Evolutionary conservation across 2,888 invertebrate species (phyloP).

Genomic region (Plebejus anna): DNA sequence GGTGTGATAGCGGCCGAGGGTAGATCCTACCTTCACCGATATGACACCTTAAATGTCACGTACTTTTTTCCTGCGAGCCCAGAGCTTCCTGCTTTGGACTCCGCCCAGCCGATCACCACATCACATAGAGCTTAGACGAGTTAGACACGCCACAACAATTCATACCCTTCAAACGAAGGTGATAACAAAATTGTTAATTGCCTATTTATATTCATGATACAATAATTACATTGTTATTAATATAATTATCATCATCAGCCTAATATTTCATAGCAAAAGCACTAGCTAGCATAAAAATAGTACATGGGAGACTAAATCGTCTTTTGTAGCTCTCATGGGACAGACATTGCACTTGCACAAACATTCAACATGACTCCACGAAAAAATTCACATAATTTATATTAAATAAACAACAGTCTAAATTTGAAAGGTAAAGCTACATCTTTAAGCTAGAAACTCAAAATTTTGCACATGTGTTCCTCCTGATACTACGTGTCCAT

Average conservation of each 20-base stretch:
- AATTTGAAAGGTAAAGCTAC: no score
- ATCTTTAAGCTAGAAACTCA: no score
- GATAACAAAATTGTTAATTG: not conserved
- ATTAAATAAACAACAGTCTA: no score
- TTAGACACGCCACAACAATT: constrained; percentile 39
- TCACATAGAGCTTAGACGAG: constrained; percentile 37
- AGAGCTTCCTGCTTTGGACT: constrained; percentile 56
- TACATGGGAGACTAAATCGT: not conserved
- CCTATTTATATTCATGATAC: constrained; percentile 6
- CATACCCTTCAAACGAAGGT: constrained; percentile 17
- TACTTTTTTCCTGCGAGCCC: constrained; percentile 46
- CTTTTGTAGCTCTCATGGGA: not conserved
- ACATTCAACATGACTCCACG: not conserved
- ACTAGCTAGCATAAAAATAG: not conserved
- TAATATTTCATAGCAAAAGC: not conserved
- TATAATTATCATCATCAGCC: not conserved
- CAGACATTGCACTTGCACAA: not conserved
- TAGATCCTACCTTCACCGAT: constrained; percentile 21
- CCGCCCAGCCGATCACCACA: constrained; percentile 51
- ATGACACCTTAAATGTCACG: constrained; percentile 52
- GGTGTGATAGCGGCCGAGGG: constrained; percentile 31
- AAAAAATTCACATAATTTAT: no score
- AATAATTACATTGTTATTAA: not conserved
- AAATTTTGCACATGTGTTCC: no score
- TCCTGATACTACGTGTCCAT: no score